phyloP scores from a whole-genome alignment of 1,140 invertebrate species.

The Pogonus chalceus region DNA sequence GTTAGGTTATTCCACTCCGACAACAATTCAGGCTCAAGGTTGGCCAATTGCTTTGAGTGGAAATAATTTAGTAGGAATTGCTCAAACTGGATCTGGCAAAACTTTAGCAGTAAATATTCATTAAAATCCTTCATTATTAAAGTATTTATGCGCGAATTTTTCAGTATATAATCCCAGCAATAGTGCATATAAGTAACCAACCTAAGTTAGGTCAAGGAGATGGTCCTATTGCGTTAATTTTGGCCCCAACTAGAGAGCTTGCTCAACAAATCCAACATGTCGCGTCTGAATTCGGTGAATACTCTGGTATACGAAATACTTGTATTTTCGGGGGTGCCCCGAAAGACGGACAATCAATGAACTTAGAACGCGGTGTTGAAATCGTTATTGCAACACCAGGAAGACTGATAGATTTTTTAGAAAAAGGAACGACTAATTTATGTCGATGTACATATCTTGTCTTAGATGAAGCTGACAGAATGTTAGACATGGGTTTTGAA shows the following conservation, averaged over 20 bases:
- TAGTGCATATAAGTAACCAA: constrained; percentile 91
- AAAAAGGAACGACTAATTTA: constrained; percentile 65
- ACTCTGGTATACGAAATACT: constrained; percentile 75
- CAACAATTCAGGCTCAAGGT: constrained; percentile 79
- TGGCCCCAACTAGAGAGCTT: constrained; percentile 95
- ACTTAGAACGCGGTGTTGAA: constrained; percentile 68
- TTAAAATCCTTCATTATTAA: neutral
- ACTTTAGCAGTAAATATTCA: constrained; percentile 45
- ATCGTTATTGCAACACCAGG: constrained; percentile 85
- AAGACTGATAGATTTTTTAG: constrained; percentile 82
- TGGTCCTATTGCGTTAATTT: constrained; percentile 92
- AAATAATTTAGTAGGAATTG: constrained; percentile 83
- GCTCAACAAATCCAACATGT: constrained; percentile 95
- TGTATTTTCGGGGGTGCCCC: constrained; percentile 95
- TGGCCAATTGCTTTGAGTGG: constrained; percentile 91
- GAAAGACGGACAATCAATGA: constrained; percentile 69
- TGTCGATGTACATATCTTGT: constrained; percentile 80
- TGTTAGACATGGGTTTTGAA: constrained; percentile 96
- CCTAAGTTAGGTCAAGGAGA: constrained; percentile 71
- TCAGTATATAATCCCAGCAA: constrained; percentile 65
- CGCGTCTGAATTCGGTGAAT: constrained; percentile 76
- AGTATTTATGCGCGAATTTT: neutral
- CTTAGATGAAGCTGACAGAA: constrained; percentile 88
- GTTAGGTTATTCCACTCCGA: constrained; percentile 69
- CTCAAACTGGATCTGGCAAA: constrained; percentile 87